phyloP scores from a whole-genome alignment of 2,888 invertebrate genomes.

The Drosophila anceps region DNA sequence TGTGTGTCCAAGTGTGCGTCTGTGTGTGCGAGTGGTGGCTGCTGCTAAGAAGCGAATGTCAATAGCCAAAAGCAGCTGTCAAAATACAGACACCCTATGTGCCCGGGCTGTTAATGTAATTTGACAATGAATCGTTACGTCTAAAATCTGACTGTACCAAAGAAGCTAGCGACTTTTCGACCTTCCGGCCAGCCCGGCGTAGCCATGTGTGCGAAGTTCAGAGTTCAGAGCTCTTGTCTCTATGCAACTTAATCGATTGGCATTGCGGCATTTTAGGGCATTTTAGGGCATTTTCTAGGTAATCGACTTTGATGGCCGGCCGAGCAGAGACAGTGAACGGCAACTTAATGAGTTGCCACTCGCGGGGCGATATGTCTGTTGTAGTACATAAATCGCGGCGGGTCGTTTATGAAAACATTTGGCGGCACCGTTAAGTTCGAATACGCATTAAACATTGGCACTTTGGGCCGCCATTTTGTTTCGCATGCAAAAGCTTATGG shows the following conservation, averaged over 20 bases:
- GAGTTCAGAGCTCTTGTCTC: slow-evolving; percentile 1
- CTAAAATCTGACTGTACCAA: slow-evolving; percentile 30
- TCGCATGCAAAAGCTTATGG: slow-evolving; percentile 52
- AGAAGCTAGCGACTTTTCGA: slow-evolving; percentile 7
- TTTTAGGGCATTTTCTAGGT: slow-evolving; percentile 75
- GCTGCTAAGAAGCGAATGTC: slow-evolving; percentile 67
- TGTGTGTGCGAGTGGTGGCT: slow-evolving; percentile 18
- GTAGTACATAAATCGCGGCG: slow-evolving; percentile 60
- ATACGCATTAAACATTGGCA: slow-evolving; percentile 55
- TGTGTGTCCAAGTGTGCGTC: slow-evolving; percentile 18
- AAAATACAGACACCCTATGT: slow-evolving; percentile 65
- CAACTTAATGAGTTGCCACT: slow-evolving; percentile 66
- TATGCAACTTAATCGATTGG: slow-evolving; percentile 76
- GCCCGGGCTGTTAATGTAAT: slow-evolving; percentile 72
- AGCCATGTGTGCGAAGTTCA: slow-evolving; percentile 3
- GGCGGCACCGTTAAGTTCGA: slow-evolving; percentile 56
- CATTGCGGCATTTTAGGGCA: slow-evolving; percentile 66
- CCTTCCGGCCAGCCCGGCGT: neutral
- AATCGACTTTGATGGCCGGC: slow-evolving; percentile 76
- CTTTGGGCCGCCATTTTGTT: slow-evolving; percentile 49
- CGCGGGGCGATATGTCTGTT: neutral
- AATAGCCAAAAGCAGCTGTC: slow-evolving; percentile 77
- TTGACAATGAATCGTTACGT: slow-evolving; percentile 72
- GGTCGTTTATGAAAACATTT: slow-evolving; percentile 70
- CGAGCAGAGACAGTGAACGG: slow-evolving; percentile 36